Evolutionary conservation across 2,113 vertebrate genomes (phyloP).

Genomic region (Ptilonorhynchus violaceus): DNA sequence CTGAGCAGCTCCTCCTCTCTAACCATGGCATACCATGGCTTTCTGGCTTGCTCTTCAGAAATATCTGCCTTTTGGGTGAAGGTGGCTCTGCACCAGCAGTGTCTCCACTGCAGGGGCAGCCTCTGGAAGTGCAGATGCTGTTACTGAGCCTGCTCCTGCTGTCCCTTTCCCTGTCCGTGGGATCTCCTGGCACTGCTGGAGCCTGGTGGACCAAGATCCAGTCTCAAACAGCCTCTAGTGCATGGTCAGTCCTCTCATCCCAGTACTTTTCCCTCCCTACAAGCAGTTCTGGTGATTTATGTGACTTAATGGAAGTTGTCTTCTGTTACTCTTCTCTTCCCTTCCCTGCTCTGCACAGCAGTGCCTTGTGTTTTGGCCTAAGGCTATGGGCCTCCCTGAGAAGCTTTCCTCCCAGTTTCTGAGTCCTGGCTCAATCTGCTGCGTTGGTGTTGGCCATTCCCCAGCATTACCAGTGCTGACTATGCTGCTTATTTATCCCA

Average conservation of each 20-base stretch:
- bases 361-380: not conserved
- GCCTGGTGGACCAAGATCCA: not conserved
- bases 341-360: not conserved
- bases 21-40: not conserved
- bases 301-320: not conserved
- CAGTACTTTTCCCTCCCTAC: not conserved
- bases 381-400: not conserved
- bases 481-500: slow-evolving; percentile 6
- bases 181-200: not conserved
- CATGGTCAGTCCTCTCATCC: not conserved
- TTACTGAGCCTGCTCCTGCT: not conserved
- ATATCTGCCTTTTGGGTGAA: not conserved
- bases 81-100: not conserved
- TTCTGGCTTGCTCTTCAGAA: not conserved
- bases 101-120: not conserved
- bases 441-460: not conserved
- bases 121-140: not conserved
- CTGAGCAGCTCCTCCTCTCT: not conserved
- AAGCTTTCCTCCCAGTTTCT: not conserved
- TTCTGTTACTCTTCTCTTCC: not conserved
- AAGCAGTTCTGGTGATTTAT: not conserved
- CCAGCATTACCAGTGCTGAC: not conserved
- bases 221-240: not conserved
- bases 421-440: not conserved
- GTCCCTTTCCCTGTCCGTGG: not conserved